Evolutionary conservation across 2,888 invertebrate genomes (phyloP), one percentile per base, ranked within the genome.

Genomic region (Rapana venosa): DNA sequence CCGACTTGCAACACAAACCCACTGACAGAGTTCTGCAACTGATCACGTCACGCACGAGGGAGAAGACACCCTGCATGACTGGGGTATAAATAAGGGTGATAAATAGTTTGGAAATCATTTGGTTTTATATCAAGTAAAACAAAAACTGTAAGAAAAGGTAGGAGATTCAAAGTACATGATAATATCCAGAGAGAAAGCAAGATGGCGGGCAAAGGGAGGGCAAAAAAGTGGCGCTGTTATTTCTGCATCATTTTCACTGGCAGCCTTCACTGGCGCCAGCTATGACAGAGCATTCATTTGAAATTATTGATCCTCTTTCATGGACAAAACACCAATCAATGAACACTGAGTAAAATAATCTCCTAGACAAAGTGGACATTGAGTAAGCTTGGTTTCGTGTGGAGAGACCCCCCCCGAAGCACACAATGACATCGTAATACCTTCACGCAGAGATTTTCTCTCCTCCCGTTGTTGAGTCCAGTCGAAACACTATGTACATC

Each of bases 401-500:
- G 8, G 84, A 58, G 84, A 85, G 6, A 85, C 22, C 30, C 30
- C 22, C 30, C 30, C 84, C 56, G 35, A 32, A 30, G 70, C 35
- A 87, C 87, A 87, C 66, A 35, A 61, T 26, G n/a, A 15, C 47
- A 84, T 81, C 15, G 22, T 86, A 61, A 58, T 86, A 56, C 56
- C 58, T 86, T 56, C 61, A 61, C 58, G 17, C 20, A 66, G 87
- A 87, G 30, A 35, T 58, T 61, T 35, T 8, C 66, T 85, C 84
- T 85, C 84, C 58, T 85, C 79, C 47, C 83, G 0, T 22, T 35
- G 0, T 22, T 35, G 86, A 74, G 77, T 77, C 26, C 66, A 74
- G 77, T 77, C 26, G 70, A 87, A 77, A 87, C 32, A 74, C 47
- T 77, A 66, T 74, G 47, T 32, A 87, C 87, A 87, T 47, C n/a